Conservation (phyloP, 1,140 invertebrate species). For the Melanaphis sacchari region DNA sequence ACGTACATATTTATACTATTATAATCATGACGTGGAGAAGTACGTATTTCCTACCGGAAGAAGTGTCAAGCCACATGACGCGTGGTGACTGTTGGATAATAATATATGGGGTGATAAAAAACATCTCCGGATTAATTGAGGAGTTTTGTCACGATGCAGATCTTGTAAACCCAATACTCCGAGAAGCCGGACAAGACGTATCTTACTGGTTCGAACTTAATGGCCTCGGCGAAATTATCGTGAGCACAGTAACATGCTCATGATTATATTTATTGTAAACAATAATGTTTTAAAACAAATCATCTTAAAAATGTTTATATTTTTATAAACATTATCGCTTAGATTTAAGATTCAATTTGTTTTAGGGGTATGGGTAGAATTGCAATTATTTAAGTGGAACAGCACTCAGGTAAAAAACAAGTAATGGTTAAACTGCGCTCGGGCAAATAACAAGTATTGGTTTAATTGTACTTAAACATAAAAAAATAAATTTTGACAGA, state of each 20-base stretch:
- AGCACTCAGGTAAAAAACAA: no score
- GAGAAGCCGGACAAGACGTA: constrained; percentile 22
- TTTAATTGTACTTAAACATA: no score
- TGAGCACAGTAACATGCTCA: background rate
- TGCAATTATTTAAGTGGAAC: no score
- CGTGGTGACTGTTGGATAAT: background rate
- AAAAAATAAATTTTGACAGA: no score
- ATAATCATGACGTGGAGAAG: background rate
- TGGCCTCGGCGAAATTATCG: background rate
- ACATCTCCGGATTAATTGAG: background rate
- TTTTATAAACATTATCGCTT: no score
- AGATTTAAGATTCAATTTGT: no score
- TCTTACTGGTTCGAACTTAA: constrained; percentile 27
- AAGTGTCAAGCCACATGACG: background rate
- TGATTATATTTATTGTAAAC: background rate
- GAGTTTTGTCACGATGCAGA: background rate
- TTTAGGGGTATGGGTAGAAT: no score
- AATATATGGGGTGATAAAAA: background rate
- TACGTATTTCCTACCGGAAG: constrained; percentile 29
- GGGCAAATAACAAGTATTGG: no score
- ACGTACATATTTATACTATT: background rate
- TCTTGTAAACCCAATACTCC: background rate
- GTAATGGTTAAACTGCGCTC: no score
- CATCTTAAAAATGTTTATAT: background rate
- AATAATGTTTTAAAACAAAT: background rate